Percentiles rank a stretch among this genome's conserved stretches.
Evolutionary conservation across 92 coral and sea anemone species (phyloP).

Genomic region (Diadumene lineata): DNA sequence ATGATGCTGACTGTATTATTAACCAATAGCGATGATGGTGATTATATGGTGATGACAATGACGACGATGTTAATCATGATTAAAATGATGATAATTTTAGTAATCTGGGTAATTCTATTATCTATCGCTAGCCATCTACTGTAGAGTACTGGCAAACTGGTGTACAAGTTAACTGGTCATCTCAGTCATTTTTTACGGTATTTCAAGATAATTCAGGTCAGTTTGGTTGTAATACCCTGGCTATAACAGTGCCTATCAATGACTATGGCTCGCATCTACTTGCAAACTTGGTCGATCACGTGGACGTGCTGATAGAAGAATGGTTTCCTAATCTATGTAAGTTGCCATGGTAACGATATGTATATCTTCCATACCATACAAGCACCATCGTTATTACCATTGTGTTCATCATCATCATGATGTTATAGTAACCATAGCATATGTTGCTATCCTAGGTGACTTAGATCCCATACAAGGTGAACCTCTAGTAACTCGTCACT

Average conservation of each 20-base stretch:
- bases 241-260: constrained; percentile 71
- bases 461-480: constrained; percentile 68
- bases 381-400: background rate
- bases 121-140: constrained; percentile 33
- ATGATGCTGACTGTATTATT: too few relatives aligned
- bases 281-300: constrained; percentile 83
- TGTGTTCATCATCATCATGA: background rate
- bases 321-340: constrained; percentile 93
- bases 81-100: too few relatives aligned
- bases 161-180: constrained; percentile 64
- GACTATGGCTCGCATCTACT: constrained; percentile 70
- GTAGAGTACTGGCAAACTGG: constrained; percentile 82
- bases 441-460: constrained; percentile 50
- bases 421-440: background rate
- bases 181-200: constrained; percentile 61
- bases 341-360: constrained; percentile 30
- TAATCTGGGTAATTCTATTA: too few relatives aligned
- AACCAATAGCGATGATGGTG: too few relatives aligned
- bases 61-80: too few relatives aligned
- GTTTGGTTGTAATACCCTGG: constrained; percentile 51
- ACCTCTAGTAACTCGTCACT: constrained; percentile 63
- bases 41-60: too few relatives aligned
- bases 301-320: constrained; percentile 85
- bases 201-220: constrained; percentile 42
- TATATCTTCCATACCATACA: background rate